These are phyloP conservation scores for Cephus spinipes DNA, from an alignment of 2,888 invertebrate species.

Conservation along the genomic window DNA sequence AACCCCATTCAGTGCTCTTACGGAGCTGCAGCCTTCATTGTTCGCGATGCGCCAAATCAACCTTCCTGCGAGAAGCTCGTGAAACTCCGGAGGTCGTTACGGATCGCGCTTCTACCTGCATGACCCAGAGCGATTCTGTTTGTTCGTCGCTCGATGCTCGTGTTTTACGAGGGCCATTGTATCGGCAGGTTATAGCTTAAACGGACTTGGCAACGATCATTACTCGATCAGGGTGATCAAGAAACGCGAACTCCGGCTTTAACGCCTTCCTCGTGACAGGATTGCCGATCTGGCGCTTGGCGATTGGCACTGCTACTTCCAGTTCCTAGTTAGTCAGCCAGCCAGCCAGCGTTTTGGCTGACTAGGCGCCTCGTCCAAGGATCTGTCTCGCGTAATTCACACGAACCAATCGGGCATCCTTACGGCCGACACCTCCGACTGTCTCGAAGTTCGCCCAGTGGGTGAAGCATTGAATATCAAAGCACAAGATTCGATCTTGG, in stretches of 20 bases:
- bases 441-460: neutral
- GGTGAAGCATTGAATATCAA: neutral
- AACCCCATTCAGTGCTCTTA: neutral
- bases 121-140: neutral
- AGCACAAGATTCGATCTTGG: neutral
- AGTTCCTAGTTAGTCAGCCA: neutral
- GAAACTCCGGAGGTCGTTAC: neutral
- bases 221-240: neutral
- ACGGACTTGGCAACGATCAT: neutral
- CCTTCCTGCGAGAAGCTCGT: neutral
- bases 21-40: neutral
- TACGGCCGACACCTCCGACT: neutral
- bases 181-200: neutral
- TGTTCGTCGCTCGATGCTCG: neutral
- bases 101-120: neutral
- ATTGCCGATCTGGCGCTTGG: neutral
- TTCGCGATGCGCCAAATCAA: neutral
- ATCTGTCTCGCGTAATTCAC: neutral
- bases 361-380: neutral
- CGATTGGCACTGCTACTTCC: neutral
- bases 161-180: neutral
- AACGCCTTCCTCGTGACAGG: neutral
- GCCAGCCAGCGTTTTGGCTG: neutral
- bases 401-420: neutral
- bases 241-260: neutral